A percentile compares a stretch with the other conserved stretches of the same genome.
phyloP scores from a whole-genome alignment of 37 sponge, comb jelly and placozoan genomes.

The Hormiphora californensis region DNA sequence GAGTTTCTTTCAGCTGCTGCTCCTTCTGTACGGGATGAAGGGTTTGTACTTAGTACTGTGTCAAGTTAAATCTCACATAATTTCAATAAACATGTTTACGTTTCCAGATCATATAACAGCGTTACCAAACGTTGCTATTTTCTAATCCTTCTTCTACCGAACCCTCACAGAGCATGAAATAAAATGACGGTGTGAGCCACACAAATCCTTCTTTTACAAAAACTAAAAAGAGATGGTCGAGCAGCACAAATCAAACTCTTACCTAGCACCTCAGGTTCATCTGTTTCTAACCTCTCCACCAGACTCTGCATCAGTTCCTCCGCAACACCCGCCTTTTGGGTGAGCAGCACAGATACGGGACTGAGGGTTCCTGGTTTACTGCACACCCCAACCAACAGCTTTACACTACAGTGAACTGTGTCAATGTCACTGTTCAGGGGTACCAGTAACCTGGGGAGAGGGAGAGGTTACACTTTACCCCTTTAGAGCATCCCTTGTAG shows the following conservation, averaged over 20 bases:
- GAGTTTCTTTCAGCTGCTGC: background rate
- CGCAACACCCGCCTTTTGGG: background rate
- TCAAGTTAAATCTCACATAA: background rate
- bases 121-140: no score
- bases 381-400: conserved; percentile 32
- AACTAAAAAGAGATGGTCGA: no score
- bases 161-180: no score
- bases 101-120: no score
- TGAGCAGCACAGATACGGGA: conserved; percentile 11
- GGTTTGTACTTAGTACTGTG: no score
- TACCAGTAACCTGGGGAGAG: conserved; percentile 66
- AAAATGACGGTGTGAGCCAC: no score
- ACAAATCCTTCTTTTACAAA: no score
- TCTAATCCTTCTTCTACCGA: no score
- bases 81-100: no score
- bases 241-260: no score
- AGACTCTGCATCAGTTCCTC: conserved; percentile 52
- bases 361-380: conserved; percentile 44
- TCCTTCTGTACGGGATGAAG: background rate
- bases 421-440: conserved; percentile 61
- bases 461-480: background rate
- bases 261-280: background rate
- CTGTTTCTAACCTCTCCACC: conserved; percentile 39
- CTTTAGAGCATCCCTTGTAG: no score
- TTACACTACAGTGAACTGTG: conserved; percentile 56